Conservation (phyloP, 1,140 invertebrate species). For the Drosophila arawakana region DNA sequence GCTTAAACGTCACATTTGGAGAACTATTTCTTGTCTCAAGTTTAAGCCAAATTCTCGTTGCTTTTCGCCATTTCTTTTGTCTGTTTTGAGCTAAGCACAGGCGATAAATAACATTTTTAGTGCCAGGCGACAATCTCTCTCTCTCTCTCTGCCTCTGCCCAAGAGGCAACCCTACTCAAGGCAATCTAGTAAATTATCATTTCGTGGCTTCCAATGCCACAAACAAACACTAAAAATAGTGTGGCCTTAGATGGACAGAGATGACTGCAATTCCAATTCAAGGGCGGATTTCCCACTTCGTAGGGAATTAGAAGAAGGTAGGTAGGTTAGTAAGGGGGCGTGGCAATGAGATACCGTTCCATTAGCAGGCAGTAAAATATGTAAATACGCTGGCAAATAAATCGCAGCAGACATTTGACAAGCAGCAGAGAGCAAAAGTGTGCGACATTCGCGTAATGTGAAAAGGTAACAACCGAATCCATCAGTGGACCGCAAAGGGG, state of each 20-base stretch:
- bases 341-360: slow-evolving; percentile 20
- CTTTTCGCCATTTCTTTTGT: background rate
- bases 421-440: slow-evolving; percentile 35
- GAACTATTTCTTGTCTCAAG: background rate
- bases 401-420: slow-evolving; percentile 72
- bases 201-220: slow-evolving; percentile 30
- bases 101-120: slow-evolving; percentile 31
- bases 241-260: slow-evolving; percentile 4
- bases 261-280: background rate
- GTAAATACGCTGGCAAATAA: slow-evolving; percentile 75
- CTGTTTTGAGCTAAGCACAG: background rate
- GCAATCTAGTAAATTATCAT: slow-evolving; percentile 42
- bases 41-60: background rate
- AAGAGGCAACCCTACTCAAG: slow-evolving; percentile 38
- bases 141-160: too few species aligned
- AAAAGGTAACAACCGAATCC: slow-evolving; percentile 77
- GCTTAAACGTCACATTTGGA: background rate
- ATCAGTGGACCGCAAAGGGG: slow-evolving; percentile 53
- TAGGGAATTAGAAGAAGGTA: background rate
- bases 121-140: slow-evolving; percentile 10
- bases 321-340: background rate
- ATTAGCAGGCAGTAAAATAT: slow-evolving; percentile 80
- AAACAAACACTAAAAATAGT: slow-evolving; percentile 25
- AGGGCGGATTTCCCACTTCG: background rate
- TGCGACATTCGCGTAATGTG: slow-evolving; percentile 71